Evolutionary conservation across 2,113 vertebrate genomes (phyloP), one percentile per base, ranked within the genome.

Genomic region (Pipa parva): DNA sequence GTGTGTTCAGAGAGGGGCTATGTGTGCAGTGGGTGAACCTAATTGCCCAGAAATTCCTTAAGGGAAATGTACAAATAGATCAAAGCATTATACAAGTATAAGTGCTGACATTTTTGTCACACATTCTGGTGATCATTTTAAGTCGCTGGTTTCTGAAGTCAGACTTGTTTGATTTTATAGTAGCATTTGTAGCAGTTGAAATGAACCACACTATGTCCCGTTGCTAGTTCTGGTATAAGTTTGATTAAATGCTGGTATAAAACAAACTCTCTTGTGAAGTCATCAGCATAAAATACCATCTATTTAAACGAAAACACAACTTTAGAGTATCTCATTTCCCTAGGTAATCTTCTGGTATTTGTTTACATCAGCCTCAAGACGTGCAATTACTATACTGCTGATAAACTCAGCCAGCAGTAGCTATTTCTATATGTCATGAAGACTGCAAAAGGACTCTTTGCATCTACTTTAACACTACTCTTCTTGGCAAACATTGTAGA

Each of bases 21-120:
- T 63, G 71, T 76, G 74, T 76, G 75, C 78, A 86, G 80, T 75
- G 77, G 82, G 80, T 71, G 72, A 77, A 76, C 63, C 81, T 86
- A 85, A 87, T 84, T 84, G 83, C 79, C 79, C 18, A 0, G 76
- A 64, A 73, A 71, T 78, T 76, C 88, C 85, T n/a, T 79, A 29
- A 27, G 84, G 75, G 85, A 73, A 73, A 75, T 73, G 75, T 79
- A 79, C 75, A 81, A 87, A 83, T 79, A 77, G 78, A 90, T 86
- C 79, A 86, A 89, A 87, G 87, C 84, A 85, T 87, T 79, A 77
- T 58, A 70, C 36, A 67, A 2, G 7, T 50, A 22, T 74, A 45
- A 71, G 73, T 73, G 75, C 70, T 71, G 71, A 80, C 75, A 74
- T 71, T 83, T 77, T 81, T 81, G 78, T 79, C 81, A 75, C 57